Evolutionary conservation across 1,140 invertebrate species (phyloP).

Genomic region (Sycophila sp.): DNA sequence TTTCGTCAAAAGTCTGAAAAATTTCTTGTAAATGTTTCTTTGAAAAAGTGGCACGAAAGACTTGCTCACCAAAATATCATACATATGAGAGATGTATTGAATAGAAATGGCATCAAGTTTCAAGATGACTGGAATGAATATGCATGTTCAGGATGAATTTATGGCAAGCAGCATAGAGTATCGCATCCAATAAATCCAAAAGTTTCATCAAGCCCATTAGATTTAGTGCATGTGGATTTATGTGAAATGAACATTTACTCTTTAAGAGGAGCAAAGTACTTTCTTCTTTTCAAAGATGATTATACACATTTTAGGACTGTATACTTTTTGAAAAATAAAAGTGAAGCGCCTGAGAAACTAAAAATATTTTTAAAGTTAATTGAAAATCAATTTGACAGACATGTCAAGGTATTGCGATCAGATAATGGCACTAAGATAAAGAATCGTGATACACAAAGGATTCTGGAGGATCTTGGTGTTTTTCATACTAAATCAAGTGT

Average conservation of each 20-base stretch:
- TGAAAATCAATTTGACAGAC: slow-evolving; percentile 45
- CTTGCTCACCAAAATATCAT: slow-evolving; percentile 50
- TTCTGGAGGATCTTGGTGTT: slow-evolving; percentile 41
- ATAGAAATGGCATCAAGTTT: slow-evolving; percentile 3
- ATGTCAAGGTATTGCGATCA: slow-evolving; percentile 43
- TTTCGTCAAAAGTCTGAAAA: slow-evolving; percentile 39
- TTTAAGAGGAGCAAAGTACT: slow-evolving; percentile 37
- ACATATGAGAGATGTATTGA: slow-evolving; percentile 46
- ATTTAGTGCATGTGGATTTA: slow-evolving; percentile 49
- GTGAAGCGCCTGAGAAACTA: slow-evolving; percentile 41
- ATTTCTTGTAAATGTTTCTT: slow-evolving; percentile 36
- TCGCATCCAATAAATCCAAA: slow-evolving; percentile 34
- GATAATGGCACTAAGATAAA: slow-evolving; percentile 54
- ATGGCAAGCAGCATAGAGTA: slow-evolving; percentile 44
- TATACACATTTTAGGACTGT: slow-evolving; percentile 29
- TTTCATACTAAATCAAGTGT: slow-evolving; percentile 43
- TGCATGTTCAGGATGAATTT: slow-evolving; percentile 42
- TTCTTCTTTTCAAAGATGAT: slow-evolving; percentile 34
- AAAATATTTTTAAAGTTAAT: slow-evolving; percentile 43
- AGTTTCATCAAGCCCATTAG: slow-evolving; percentile 28
- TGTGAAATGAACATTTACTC: slow-evolving; percentile 49
- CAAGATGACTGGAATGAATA: slow-evolving; percentile 32
- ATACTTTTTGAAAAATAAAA: slow-evolving; percentile 33
- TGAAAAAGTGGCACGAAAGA: slow-evolving; percentile 47
- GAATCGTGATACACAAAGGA: slow-evolving; percentile 22